phyloP scores from a whole-genome alignment of 2,113 vertebrate species.

The Trachemys scripta region DNA sequence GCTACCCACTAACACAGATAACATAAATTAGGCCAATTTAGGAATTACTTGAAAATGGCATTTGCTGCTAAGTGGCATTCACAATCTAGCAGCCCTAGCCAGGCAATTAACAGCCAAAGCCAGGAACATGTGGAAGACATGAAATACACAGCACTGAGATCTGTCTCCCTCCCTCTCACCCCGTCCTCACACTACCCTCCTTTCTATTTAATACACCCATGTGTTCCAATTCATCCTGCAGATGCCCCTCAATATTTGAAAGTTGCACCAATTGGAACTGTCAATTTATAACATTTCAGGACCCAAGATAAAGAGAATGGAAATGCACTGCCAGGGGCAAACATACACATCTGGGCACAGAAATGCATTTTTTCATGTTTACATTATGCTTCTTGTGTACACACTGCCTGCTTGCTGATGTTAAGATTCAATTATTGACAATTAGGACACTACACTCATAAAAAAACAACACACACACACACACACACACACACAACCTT shows the following conservation, averaged over 20 bases:
- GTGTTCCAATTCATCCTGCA: conserved; percentile 63
- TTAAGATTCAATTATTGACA: conserved; percentile 80
- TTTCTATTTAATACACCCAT: conserved; percentile 58
- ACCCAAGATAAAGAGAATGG: conserved; percentile 65
- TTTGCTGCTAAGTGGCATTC: conserved; percentile 61
- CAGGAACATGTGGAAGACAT: conserved; percentile 38
- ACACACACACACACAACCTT: conserved; percentile 30
- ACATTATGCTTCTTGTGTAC: conserved; percentile 47
- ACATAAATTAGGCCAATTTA: conserved; percentile 49
- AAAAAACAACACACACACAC: not conserved
- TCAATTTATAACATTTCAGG: conserved; percentile 75
- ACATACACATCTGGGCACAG: conserved; percentile 11
- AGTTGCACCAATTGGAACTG: conserved; percentile 69
- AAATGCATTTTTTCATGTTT: conserved; percentile 67
- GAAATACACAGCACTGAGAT: not conserved
- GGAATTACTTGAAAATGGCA: not conserved
- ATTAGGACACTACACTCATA: conserved; percentile 69
- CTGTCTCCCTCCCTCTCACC: not conserved
- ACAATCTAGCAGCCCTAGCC: not conserved
- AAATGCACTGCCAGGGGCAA: conserved; percentile 53
- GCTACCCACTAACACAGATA: conserved; percentile 12
- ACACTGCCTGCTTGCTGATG: conserved; percentile 72
- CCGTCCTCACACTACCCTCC: not conserved
- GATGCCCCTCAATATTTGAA: conserved; percentile 65
- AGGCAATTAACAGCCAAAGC: conserved; percentile 18